Percentiles rank a stretch among this genome's conserved stretches.
Evolutionary conservation across 2,113 vertebrate species (phyloP).

Genomic region (Myrmecobius fasciatus): DNA sequence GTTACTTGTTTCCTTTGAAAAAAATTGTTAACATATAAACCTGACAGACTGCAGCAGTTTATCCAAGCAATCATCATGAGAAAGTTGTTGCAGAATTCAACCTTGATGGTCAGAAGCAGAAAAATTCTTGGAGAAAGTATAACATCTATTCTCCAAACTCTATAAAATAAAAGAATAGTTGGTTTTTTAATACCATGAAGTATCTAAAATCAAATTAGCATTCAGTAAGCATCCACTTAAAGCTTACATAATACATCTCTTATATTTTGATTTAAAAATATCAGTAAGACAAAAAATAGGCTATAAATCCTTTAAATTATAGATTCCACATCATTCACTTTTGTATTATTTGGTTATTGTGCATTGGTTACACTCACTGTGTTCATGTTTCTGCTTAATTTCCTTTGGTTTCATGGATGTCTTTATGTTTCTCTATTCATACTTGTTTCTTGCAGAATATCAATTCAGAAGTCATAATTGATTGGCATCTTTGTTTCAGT

Average conservation of each 20-base stretch:
- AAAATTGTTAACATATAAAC: too few species aligned
- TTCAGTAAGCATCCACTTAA: neutral
- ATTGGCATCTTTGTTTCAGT: too few species aligned
- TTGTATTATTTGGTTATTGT: neutral
- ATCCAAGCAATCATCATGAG: neutral
- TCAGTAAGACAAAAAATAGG: neutral
- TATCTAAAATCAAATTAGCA: neutral
- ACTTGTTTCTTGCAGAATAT: neutral
- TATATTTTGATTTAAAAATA: neutral
- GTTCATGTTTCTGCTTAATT: neutral
- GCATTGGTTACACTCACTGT: neutral
- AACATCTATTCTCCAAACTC: neutral
- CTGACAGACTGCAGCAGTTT: too few species aligned
- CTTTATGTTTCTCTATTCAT: neutral
- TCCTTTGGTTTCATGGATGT: neutral
- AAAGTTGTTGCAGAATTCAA: too few species aligned
- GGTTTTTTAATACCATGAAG: neutral
- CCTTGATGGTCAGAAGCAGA: neutral
- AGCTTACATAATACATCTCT: neutral
- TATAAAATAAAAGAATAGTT: neutral
- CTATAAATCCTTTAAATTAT: neutral
- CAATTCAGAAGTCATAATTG: too few species aligned
- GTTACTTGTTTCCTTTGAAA: too few species aligned
- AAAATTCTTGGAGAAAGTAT: neutral
- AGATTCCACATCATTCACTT: neutral